phyloP scores from a whole-genome alignment of 2,888 invertebrate genomes.

The Micropterix aruncella region DNA sequence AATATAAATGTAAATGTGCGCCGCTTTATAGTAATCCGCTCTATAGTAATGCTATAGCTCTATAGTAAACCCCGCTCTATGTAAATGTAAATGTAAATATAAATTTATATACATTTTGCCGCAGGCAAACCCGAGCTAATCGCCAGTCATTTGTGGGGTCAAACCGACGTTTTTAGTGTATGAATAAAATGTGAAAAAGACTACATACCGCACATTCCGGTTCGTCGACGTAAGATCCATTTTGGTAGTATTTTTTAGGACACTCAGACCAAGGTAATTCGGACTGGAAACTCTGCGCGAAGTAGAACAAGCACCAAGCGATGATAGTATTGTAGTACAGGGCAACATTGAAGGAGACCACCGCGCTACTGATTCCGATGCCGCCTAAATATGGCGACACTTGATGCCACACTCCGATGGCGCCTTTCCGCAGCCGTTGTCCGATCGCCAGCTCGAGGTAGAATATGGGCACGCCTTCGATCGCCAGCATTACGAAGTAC shows the following conservation, averaged over 20 bases:
- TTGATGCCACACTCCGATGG: slow-evolving; percentile 92
- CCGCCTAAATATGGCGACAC: slow-evolving; percentile 80
- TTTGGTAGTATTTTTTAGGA: slow-evolving; percentile 67
- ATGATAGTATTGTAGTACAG: slow-evolving; percentile 97
- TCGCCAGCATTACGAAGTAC: slow-evolving; percentile 87
- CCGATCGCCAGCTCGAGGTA: slow-evolving; percentile 93
- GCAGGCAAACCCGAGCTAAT: too few species aligned
- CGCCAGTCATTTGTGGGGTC: too few species aligned
- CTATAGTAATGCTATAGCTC: too few species aligned
- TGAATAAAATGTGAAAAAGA: not conserved
- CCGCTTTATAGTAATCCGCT: too few species aligned
- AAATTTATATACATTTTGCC: too few species aligned
- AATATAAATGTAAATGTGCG: too few species aligned
- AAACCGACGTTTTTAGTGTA: too few species aligned
- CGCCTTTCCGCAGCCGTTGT: slow-evolving; percentile 83
- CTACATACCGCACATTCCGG: slow-evolving; percentile 66
- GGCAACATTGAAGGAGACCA: slow-evolving; percentile 93
- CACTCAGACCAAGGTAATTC: slow-evolving; percentile 88
- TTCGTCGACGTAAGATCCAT: slow-evolving; percentile 64
- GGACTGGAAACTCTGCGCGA: slow-evolving; percentile 84
- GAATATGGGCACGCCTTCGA: slow-evolving; percentile 93
- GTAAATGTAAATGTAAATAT: too few species aligned
- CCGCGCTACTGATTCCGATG: slow-evolving; percentile 86
- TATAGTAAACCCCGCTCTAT: too few species aligned
- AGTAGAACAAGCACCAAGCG: slow-evolving; percentile 94